Base-by-base conservation (phyloP, 2,888 invertebrate species). In the Diarsia mendica region DNA sequence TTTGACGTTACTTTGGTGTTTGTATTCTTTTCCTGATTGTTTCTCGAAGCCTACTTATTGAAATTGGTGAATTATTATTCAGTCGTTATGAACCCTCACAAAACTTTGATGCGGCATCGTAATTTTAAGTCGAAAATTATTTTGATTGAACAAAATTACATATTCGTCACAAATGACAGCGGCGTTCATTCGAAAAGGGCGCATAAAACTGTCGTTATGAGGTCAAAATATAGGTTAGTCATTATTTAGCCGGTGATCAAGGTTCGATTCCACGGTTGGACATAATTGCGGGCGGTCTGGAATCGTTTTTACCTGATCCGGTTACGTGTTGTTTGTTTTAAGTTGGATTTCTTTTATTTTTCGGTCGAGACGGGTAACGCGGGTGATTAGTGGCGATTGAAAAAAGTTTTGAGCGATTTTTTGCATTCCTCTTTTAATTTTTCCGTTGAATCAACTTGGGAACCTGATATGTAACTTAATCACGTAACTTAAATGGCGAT, bases 171-270 rank as follows among this genome's bases (percentile, higher is more conserved):
- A 77, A 92, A 91, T 90, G 90, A 91, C 90, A 90, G 88, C 76
- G 82, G 82, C 48, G 28, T 87, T 86, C 85, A 77, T 87, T 87
- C 82, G 79, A 72, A 86, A 85, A 85, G 83, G 72, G 84, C 81
- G 85, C 87, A 81, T 92, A 92, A 92, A 93, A 92, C 85, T 90
- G 91, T 92, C 88, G 88, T 92, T 92, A 91, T 88, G 89, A 90
- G 90, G 88, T 91, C 91, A 94, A 94, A 95, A 92, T 95, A 95
- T 94, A 94, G 94, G 95, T 93, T 94, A 90, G 88, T 87, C 84
- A 87, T 90, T 89, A 86, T 87, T 90, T 87, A 78, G 83, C 72
- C 79, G 82, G 83, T 86, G 91, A 89, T 89, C 87, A 81, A 75
- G 90, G 88, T 86, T 89, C 85, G 90, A 88, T 86, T 90, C 90